A percentile compares a stretch with the other conserved stretches of the same genome.
Conservation (phyloP, 2,113 vertebrate genomes). For the Pseudorectes ferrugineus region DNA sequence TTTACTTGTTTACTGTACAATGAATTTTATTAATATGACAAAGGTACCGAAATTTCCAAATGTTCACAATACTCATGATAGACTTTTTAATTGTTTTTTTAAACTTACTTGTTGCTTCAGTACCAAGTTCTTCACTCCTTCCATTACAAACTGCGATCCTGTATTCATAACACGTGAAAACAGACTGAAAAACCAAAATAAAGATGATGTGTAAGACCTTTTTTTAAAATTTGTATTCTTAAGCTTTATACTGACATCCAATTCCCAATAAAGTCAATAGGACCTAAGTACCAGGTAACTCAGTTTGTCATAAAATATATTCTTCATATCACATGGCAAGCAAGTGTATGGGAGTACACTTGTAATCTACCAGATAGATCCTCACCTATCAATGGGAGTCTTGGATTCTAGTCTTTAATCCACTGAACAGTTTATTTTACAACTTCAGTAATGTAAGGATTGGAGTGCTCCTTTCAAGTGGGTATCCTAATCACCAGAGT, state of each 20-base stretch:
- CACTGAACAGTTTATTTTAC: not conserved
- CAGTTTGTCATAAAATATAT: not conserved
- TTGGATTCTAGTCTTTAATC: not conserved
- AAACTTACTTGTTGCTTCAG: conserved; percentile 93
- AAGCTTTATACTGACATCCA: not conserved
- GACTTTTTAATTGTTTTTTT: not conserved
- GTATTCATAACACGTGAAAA: conserved; percentile 98
- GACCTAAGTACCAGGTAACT: not conserved
- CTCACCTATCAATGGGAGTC: not conserved
- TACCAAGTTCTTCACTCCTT: conserved; percentile 98
- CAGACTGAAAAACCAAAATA: conserved; percentile 75
- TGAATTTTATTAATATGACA: not conserved
- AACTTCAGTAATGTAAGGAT: not conserved
- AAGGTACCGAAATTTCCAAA: not conserved
- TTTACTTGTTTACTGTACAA: not conserved
- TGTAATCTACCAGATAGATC: not conserved
- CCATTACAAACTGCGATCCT: conserved; percentile 98
- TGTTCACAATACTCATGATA: not conserved
- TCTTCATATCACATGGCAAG: not conserved
- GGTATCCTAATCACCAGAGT: not conserved
- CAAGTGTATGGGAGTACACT: not conserved
- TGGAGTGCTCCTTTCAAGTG: not conserved
- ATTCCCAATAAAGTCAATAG: not conserved
- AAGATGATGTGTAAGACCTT: not conserved
- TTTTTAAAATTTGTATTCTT: not conserved